These are phyloP conservation scores for Novumbra hubbsi DNA, from an alignment of 2,797 vertebrate species.

Conservation along the genomic window DNA sequence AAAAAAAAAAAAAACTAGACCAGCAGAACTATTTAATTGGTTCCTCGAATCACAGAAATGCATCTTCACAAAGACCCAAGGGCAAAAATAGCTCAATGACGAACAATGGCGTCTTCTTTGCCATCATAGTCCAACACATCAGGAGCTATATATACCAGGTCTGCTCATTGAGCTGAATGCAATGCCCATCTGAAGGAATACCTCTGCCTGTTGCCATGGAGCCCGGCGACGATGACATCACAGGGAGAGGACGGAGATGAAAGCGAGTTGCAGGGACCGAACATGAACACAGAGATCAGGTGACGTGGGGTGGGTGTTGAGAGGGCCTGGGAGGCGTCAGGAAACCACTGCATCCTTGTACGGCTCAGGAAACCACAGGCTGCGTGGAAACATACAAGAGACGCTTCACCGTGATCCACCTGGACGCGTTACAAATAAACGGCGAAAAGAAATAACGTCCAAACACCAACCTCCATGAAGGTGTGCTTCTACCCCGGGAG, in stretches of 20 bases:
- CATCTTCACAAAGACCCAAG: slow-evolving; percentile 40
- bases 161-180: slow-evolving; percentile 35
- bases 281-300: slow-evolving; percentile 40
- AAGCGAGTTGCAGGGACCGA: slow-evolving; percentile 26
- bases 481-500: slow-evolving; percentile 15
- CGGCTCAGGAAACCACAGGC: slow-evolving; percentile 2
- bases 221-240: slow-evolving; percentile 73
- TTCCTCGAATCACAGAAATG: slow-evolving; percentile 24
- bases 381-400: background rate
- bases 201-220: slow-evolving; percentile 75
- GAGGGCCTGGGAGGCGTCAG: slow-evolving; percentile 1
- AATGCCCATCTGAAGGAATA: slow-evolving; percentile 53
- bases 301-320: slow-evolving; percentile 24
- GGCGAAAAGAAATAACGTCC: background rate
- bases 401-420: background rate
- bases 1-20: slow-evolving; percentile 14
- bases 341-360: slow-evolving; percentile 14
- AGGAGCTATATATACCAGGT: slow-evolving; percentile 72
- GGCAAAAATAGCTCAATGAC: slow-evolving; percentile 13
- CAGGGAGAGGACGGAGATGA: slow-evolving; percentile 11
- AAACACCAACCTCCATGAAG: background rate
- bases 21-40: slow-evolving; percentile 15
- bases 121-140: slow-evolving; percentile 46
- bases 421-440: background rate
- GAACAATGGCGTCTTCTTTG: background rate